Base-by-base conservation (phyloP, 2,113 vertebrate genomes). In the Reinhardtius hippoglossoides region DNA sequence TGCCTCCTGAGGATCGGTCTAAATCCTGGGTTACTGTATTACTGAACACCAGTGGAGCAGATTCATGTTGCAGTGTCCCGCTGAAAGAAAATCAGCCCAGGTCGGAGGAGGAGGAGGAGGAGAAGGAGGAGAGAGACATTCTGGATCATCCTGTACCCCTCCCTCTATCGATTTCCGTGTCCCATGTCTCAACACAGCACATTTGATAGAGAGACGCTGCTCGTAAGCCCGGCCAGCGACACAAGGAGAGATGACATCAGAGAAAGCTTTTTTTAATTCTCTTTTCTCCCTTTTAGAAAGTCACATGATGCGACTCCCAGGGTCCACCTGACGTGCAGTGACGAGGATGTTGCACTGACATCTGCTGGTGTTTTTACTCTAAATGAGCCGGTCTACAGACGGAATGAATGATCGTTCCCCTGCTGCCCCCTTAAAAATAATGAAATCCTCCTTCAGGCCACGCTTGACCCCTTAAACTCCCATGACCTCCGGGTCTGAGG, bases 151-250 rank as follows among this genome's bases (percentile, higher is more conserved):
- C 42, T 89, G 70, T 81, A 81, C 59, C 60, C 57, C 75, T 83
- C 70, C 44, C 40, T 78, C 40, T 69, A 85, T 91, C 4, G 81
- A 89, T 89, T 83, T 89, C 74, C 24, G 26, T 81, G 74, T 83
- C 74, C 58, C 68, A 12, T 85, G 71, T 83, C 81, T 76, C 79
- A 85, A 90, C 74, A 59, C 48, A 58, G 76, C 67, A 75, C 66
- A 67, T 18, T 40, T 67, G 57, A 20, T 59, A 31, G 68, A 80
- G 58, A 18, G 63, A 64, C 54, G 16, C 56, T 64, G 42, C 40
- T 78, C 15, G 46, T 18, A 62, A 13, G 20, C 9, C 40, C 40
- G 40, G 40, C 40, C 40, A 13, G 10, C 12, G 9, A 12, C 10
- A 62, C 20, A 42, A 40, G 57, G 54, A 46, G 24, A 71, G n/a